Conservation (phyloP, 1,140 invertebrate species). For the Drosophila mayri region DNA sequence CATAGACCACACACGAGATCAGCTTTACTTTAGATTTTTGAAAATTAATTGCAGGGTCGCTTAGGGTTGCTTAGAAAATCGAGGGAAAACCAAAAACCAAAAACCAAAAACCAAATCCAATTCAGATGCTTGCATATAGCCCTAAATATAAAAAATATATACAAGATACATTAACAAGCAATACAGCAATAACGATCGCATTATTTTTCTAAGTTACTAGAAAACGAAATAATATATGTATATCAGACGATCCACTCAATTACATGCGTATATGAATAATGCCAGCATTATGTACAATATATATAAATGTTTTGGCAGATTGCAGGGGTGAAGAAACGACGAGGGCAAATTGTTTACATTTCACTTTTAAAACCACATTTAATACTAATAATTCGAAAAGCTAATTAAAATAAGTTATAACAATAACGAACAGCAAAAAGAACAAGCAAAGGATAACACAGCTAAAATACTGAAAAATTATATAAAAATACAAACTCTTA, state of each 20-base stretch:
- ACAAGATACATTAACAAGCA: conserved; percentile 39
- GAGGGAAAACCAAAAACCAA: conserved; percentile 12
- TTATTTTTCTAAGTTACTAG: conserved; percentile 51
- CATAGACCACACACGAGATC: conserved; percentile 25
- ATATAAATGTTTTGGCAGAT: conserved; percentile 45
- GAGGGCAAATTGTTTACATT: conserved; percentile 70
- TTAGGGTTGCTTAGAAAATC: conserved; percentile 41
- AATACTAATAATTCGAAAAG: conserved; percentile 76
- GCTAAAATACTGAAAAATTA: conserved; percentile 83
- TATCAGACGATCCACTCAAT: conserved; percentile 36
- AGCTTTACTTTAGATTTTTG: conserved; percentile 52
- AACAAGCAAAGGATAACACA: conserved; percentile 59
- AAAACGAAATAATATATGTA: conserved; percentile 34
- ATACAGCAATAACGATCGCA: conserved; percentile 37
- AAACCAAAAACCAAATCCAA: conserved; percentile 21
- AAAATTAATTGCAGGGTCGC: conserved; percentile 45
- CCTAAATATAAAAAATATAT: conserved; percentile 15
- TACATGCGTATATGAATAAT: conserved; percentile 22
- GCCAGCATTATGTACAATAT: conserved; percentile 21
- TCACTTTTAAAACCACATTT: conserved; percentile 75
- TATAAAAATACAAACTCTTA: conserved; percentile 82
- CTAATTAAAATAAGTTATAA: conserved; percentile 69
- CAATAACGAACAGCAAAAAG: conserved; percentile 43
- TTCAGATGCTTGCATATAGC: conserved; percentile 44
- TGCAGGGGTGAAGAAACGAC: conserved; percentile 21